Base-by-base conservation (phyloP, 2,113 vertebrate genomes). In the Phainopepla nitens region DNA sequence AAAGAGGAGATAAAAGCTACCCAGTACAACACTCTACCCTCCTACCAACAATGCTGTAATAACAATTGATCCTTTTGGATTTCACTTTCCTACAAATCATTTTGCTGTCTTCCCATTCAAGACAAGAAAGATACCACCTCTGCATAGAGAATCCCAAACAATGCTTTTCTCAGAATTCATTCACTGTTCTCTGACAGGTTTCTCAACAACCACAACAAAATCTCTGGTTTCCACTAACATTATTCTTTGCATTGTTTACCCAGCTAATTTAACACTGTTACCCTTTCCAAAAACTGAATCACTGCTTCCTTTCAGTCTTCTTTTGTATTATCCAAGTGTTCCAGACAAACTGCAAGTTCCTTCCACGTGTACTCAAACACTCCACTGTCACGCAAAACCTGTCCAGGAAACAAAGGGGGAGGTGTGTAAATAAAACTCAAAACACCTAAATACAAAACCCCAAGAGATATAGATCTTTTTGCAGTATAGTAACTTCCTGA, bases 211-310 rank as follows among this genome's bases (percentile, higher is more conserved):
- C 80, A 82, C 53, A 88, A 86, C 25, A 79, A 70, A 93, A 61
- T 77, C 82, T 88, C 76, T 39, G 64, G 39, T 82, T 96, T 93
- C 94, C 87, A 94, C 65, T 90, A 92, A 73, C n/a, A 54, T 51
- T 94, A 64, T 77, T 94, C 51, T 94, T 88, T 35, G 61, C 58
- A 93, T 76, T 95, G 78, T 95, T 94, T 73, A 83, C 83, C n/a
- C 75, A 89, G 77, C 42, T 94, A 92, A 95, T 96, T 90, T 82
- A 92, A 95, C 65, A 93, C 21, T 39, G 97, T 98, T 97, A 99
- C 99, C 58, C 96, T 98, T 93, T 99, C 99, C 95, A 99, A 89
- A 97, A 99, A 99, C 62, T 97, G 98, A 94, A 99, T 98, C 80
- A 99, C 98, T 4, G 95, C 89, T 89, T 99, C 99, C 84, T 97